phyloP scores from a whole-genome alignment of 1,140 invertebrate species.

The Leptinotarsa defecta region DNA sequence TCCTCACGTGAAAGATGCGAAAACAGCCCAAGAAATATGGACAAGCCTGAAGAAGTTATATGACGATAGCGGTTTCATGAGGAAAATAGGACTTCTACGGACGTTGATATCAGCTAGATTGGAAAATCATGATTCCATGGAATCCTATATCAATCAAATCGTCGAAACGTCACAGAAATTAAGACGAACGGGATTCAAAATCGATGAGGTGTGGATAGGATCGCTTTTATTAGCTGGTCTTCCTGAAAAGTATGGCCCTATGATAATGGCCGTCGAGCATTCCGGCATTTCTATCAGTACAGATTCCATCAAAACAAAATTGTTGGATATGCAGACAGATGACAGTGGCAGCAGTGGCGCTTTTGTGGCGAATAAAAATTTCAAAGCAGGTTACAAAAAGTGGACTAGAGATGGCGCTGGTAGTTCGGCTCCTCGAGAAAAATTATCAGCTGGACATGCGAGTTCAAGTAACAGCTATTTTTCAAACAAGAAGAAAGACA shows the following conservation, averaged over 20 bases:
- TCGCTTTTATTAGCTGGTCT: slow-evolving; percentile 52
- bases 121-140: slow-evolving; percentile 38
- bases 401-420: slow-evolving; percentile 1
- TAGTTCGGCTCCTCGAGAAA: not conserved
- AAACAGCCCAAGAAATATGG: slow-evolving; percentile 32
- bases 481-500: slow-evolving; percentile 11
- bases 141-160: slow-evolving; percentile 33
- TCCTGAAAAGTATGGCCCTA: slow-evolving; percentile 52
- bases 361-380: slow-evolving; percentile 9
- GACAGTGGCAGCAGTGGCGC: not conserved
- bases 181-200: slow-evolving; percentile 47
- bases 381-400: slow-evolving; percentile 6
- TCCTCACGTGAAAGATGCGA: slow-evolving; percentile 35
- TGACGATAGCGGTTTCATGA: slow-evolving; percentile 27
- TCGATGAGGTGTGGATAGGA: slow-evolving; percentile 53
- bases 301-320: slow-evolving; percentile 54
- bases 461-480: not conserved
- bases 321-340: slow-evolving; percentile 44
- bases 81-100: slow-evolving; percentile 36
- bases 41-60: slow-evolving; percentile 32
- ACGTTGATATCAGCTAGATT: slow-evolving; percentile 33
- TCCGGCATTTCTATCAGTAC: slow-evolving; percentile 48
- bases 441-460: not conserved
- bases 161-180: slow-evolving; percentile 46
- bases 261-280: slow-evolving; percentile 56